Percentiles rank a stretch among this genome's conserved stretches.
phyloP scores from a whole-genome alignment of 2,888 invertebrate species.

The Cheilosia scutellata region DNA sequence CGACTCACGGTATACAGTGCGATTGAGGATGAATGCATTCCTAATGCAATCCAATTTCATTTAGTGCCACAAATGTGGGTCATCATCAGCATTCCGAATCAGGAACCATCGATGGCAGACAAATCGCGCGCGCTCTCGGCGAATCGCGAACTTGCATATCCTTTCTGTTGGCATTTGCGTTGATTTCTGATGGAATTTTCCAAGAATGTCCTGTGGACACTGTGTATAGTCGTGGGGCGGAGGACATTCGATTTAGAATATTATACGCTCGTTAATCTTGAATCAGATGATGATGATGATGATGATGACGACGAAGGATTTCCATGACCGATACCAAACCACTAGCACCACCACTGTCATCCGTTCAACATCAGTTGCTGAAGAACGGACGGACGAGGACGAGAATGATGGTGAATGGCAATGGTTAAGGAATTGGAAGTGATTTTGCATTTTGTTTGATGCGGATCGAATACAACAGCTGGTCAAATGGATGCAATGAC shows the following conservation, averaged over 20 bases:
- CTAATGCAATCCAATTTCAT: slow-evolving; percentile 64
- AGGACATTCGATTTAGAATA: slow-evolving; percentile 62
- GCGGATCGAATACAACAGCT: slow-evolving; percentile 66
- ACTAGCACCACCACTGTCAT: slow-evolving; percentile 2
- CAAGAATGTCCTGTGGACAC: slow-evolving; percentile 51
- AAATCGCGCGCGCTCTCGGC: slow-evolving; percentile 63
- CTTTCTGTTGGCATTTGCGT: slow-evolving; percentile 40
- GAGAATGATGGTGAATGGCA: slow-evolving; percentile 36
- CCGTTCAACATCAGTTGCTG: slow-evolving; percentile 11
- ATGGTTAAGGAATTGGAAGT: slow-evolving; percentile 65
- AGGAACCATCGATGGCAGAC: slow-evolving; percentile 63
- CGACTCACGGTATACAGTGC: slow-evolving; percentile 10
- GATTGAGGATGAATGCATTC: slow-evolving; percentile 46
- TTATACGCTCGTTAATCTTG: slow-evolving; percentile 74
- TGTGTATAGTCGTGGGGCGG: not conserved
- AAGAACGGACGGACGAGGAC: not conserved
- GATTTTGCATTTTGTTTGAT: slow-evolving; percentile 72
- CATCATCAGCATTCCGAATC: slow-evolving; percentile 69
- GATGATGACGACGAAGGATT: slow-evolving; percentile 33
- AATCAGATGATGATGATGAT: slow-evolving; percentile 61
- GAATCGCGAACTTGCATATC: slow-evolving; percentile 68
- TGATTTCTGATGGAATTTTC: slow-evolving; percentile 70
- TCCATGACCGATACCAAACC: slow-evolving; percentile 26
- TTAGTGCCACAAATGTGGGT: slow-evolving; percentile 75
- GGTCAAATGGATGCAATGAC: slow-evolving; percentile 57